Evolutionary conservation across 2,113 vertebrate genomes (phyloP).

Genomic region (Bombycilla garrulus): DNA sequence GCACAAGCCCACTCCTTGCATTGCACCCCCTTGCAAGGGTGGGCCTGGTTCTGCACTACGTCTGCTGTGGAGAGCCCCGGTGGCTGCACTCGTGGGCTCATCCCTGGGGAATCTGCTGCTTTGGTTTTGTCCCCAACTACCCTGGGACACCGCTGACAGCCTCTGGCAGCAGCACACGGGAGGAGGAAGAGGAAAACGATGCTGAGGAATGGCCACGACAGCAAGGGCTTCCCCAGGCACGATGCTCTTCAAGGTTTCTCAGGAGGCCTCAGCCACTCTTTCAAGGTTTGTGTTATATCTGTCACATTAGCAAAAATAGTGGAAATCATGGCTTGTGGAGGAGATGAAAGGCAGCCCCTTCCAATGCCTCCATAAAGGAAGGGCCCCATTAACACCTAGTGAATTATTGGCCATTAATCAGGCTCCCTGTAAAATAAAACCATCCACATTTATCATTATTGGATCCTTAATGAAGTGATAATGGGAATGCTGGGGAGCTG

Average conservation of each 20-base stretch:
- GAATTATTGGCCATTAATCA: slow-evolving; percentile 72
- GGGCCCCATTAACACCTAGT: slow-evolving; percentile 66
- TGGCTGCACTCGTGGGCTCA: not conserved
- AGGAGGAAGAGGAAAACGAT: not conserved
- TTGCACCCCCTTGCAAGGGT: not conserved
- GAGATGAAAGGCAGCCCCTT: slow-evolving; percentile 52
- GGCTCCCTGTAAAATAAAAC: slow-evolving; percentile 51
- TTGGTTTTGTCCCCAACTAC: not conserved
- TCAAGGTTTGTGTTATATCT: slow-evolving; percentile 44
- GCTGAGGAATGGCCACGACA: not conserved
- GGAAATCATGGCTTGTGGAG: slow-evolving; percentile 9
- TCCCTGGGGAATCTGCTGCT: not conserved
- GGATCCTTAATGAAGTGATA: slow-evolving; percentile 73
- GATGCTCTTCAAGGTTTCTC: not conserved
- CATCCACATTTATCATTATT: slow-evolving; percentile 69
- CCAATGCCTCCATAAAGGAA: slow-evolving; percentile 21
- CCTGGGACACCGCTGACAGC: not conserved
- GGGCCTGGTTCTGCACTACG: not conserved
- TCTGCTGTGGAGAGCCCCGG: rapidly evolving
- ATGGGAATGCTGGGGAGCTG: slow-evolving; percentile 69
- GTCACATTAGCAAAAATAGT: slow-evolving; percentile 43
- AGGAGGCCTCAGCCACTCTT: not conserved
- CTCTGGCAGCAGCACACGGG: not conserved
- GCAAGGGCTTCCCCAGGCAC: not conserved
- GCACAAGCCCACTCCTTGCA: not conserved